Base-by-base conservation (phyloP, 2,888 invertebrate genomes). In the Clanis bilineata region DNA sequence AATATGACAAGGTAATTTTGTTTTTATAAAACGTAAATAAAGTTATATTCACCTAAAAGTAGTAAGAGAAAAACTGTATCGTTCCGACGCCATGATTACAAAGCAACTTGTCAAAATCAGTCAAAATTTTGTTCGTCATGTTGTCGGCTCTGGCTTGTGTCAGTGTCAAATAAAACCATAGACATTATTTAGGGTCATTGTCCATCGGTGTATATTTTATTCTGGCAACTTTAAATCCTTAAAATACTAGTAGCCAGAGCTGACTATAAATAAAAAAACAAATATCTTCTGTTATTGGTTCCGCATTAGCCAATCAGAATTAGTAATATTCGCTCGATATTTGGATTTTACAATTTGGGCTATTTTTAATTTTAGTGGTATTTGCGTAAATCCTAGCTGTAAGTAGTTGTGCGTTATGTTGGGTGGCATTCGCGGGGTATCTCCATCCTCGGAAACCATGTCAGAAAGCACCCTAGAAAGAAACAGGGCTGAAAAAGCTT, bases 11-110 rank as follows among this genome's bases (percentile, higher is more conserved):
- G 5, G 1, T 2, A 51, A 51, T 18, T 28, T 15, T 59, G 1
- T 3, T 28, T n/a, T 45, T 18, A 59, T 64, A 64, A 62, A 56
- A 62, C 64, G 74, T 82, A 82, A 79, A 73, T 80, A 68, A 67
- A 73, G 71, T 67, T 43, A 68, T 67, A 72, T 74, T 85, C 90
- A 94, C 94, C 94, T 94, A 83, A 94, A 94, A 79, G 94, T 94
- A 69, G 94, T 99, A 70, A 99, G 93, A 58, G 98, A 99, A 93
- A 99, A 99, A 93, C 98, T 98, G 82, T 99, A 99, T 78, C 98
- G 94, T 89, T 98, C 98, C 57, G 97, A 96, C 91, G 97, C 96
- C 98, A 98, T 98, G 93, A 94, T 95, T 94, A 93, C 93, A 93
- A 91, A 89, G 93, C 93, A 88, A 76, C 78, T 74, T 83, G 84